Evolutionary conservation across 2,113 vertebrate genomes (phyloP).

Genomic region (Tupaia chinensis): DNA sequence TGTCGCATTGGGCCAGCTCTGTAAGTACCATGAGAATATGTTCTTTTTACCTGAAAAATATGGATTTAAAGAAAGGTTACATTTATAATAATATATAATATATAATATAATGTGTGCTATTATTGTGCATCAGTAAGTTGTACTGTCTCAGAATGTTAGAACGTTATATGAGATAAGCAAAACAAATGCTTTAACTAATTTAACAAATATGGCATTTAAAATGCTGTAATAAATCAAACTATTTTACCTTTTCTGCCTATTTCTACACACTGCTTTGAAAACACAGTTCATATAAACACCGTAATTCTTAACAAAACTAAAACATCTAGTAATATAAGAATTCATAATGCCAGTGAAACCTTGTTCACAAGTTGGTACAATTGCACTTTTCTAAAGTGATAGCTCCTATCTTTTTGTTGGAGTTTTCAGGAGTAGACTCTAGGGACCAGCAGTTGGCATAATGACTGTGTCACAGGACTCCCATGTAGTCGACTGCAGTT

Average conservation of each 20-base stretch:
- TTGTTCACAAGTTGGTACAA: not conserved
- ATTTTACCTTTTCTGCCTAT: conserved; percentile 44
- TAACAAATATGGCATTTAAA: not conserved
- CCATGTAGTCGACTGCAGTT: no score
- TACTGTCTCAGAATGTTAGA: not conserved
- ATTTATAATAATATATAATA: not conserved
- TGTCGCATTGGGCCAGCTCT: conserved; percentile 98
- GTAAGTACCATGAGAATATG: conserved; percentile 98
- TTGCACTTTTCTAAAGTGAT: not conserved
- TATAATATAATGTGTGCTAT: not conserved
- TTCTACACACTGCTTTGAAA: not conserved
- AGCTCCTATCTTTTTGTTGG: not conserved
- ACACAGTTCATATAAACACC: not conserved
- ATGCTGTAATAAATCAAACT: not conserved
- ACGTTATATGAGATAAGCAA: conserved; percentile 8
- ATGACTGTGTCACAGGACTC: no score
- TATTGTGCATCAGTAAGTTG: not conserved
- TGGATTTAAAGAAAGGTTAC: conserved; percentile 59
- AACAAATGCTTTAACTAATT: conserved; percentile 27
- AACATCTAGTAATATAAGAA: not conserved
- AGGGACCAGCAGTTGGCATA: no score
- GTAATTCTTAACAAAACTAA: not conserved
- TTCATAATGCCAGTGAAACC: conserved; percentile 39
- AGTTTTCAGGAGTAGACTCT: conserved; percentile 4
- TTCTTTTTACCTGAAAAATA: conserved; percentile 94